phyloP scores from a whole-genome alignment of 2,113 vertebrate genomes.

The Oncorhynchus gorbuscha region DNA sequence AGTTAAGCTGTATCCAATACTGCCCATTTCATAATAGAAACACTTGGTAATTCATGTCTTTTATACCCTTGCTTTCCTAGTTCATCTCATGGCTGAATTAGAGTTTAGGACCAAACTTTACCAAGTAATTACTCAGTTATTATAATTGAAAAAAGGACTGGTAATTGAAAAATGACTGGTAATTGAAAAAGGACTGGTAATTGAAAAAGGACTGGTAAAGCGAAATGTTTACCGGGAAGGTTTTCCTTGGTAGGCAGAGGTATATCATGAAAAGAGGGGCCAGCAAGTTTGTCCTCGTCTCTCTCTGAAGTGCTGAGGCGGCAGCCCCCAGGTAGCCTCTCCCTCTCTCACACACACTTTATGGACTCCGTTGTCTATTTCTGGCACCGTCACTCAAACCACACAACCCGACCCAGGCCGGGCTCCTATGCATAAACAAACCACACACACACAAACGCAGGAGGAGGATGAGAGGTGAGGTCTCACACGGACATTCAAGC shows the following conservation, averaged over 20 bases:
- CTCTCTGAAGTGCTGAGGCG: slow-evolving; percentile 44
- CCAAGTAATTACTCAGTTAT: background rate
- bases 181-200: background rate
- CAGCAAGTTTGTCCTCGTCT: slow-evolving; percentile 16
- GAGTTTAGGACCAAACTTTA: slow-evolving; percentile 52
- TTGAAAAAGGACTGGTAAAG: no score
- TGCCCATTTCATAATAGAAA: no score
- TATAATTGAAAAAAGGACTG: background rate
- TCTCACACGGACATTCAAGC: background rate
- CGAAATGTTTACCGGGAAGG: no score
- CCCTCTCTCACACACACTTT: background rate
- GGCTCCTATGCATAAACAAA: background rate
- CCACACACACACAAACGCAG: background rate
- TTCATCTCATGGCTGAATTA: slow-evolving; percentile 9
- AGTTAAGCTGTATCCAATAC: background rate
- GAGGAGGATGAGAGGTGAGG: background rate
- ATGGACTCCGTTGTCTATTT: background rate
- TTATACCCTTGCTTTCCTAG: background rate
- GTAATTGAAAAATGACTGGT: no score
- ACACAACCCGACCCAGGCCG: background rate
- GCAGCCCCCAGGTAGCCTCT: slow-evolving; percentile 35
- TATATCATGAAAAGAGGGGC: background rate
- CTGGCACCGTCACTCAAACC: background rate
- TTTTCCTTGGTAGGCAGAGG: background rate
- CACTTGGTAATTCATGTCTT: background rate